A percentile compares a stretch with the other conserved stretches of the same genome.
Evolutionary conservation across 1,140 invertebrate species (phyloP).

Genomic region (Pygmarrhopalites habei): DNA sequence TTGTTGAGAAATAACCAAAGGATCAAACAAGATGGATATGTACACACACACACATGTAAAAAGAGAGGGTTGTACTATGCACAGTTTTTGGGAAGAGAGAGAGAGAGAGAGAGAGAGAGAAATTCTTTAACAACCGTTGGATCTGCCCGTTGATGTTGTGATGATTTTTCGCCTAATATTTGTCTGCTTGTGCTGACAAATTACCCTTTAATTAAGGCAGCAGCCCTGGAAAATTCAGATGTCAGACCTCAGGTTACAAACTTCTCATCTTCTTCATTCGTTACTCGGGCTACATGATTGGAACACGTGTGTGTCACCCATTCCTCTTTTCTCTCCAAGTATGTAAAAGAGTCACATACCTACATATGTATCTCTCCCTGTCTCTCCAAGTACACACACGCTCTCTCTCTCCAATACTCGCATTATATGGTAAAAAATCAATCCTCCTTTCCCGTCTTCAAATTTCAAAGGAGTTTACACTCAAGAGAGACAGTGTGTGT

Average conservation of each 20-base stretch:
- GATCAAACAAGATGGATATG: no score
- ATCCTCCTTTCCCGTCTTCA: no score
- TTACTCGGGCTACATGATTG: conserved; percentile 1
- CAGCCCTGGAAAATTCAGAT: conserved; percentile 18
- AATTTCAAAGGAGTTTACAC: no score
- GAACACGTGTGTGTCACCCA: conserved; percentile 5
- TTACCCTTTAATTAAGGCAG: conserved; percentile 35
- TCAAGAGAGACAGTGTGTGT: no score
- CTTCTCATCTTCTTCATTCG: conserved; percentile 17
- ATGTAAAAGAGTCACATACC: no score
- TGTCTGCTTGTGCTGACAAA: conserved; percentile 25
- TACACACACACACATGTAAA: no score
- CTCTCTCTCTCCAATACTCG: background rate
- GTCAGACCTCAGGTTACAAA: conserved; percentile 17
- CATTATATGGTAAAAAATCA: no score
- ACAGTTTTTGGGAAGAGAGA: no score
- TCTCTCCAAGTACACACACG: background rate
- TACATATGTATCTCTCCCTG: no score
- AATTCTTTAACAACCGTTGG: background rate
- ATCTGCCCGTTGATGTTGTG: conserved; percentile 6
- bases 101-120: background rate
- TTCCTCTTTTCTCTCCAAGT: no score
- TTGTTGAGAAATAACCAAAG: no score
- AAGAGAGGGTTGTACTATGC: no score
- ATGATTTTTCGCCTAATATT: conserved; percentile 34